Evolutionary conservation across 2,797 vertebrate species (phyloP), one percentile per base, ranked within the genome.

Genomic region (Danio tinwini): DNA sequence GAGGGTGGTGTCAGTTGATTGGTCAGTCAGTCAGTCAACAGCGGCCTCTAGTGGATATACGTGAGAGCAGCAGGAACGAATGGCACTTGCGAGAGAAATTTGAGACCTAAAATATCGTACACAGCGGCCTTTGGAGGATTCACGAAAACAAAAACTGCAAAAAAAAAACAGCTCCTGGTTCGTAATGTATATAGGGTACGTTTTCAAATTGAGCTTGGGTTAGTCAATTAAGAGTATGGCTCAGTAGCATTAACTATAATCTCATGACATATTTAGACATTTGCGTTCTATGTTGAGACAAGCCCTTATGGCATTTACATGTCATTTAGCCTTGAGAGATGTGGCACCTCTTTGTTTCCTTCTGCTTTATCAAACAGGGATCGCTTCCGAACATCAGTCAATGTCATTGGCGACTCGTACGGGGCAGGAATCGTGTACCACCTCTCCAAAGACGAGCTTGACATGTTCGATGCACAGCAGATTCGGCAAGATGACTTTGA

Each of bases 351-450:
- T 75, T 29, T 80, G 69, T 85, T 39, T 68, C 39, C 64, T 29
- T 68, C 82, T 45, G 21, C 39, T 17, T 56, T 58, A 16, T 64
- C 68, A 70, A 52, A 73, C 85, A 99, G 98, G 88, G 98, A 99
- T 89, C 95, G 98, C 64, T 98, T 99, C 94, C 95, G 98, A 85
- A 99, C 98, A 0, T 99, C 98, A 0, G 97, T 99, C 81, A 99
- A 99, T 65, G 98, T 99, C 17, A 96, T 99, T 1, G 98, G 98
- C 0, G 98, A 99, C 85, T 99, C 98, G 1, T 99, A 97, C 6
- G 98, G 98, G 55, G 98, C 98, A 0, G 98, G 98, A 56, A 99
- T 99, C 29, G 96, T 99, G 72, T 98, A 98, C 88, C 94, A 99
- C 86, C 96, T 99, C 47, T 98, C 96, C 87, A 98, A 97, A 88